Base-by-base conservation (phyloP, 2,797 vertebrate genomes). In the Antennarius maculatus region DNA sequence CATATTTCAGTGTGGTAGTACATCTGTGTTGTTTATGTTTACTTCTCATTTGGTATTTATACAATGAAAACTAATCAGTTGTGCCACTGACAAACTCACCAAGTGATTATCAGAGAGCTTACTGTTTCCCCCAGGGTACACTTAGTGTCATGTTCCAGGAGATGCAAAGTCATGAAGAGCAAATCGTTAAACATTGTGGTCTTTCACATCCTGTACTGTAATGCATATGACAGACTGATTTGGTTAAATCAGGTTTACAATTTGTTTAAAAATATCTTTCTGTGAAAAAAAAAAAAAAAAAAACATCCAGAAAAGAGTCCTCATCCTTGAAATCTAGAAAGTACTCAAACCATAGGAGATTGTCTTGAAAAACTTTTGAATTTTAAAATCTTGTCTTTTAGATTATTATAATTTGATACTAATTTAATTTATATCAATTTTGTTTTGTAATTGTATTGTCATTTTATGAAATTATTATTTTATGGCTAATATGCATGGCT, bases 101-200 rank as follows among this genome's bases (percentile, higher is more conserved):
- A 23, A 23, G 23, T 23, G 23, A 23, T 23, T 23, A 23, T 23
- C 23, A 23, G 23, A 23, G 23, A 23, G 23, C 23, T 23, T 23
- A 23, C 23, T 23, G 23, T 23, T 23, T 23, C 1, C 23, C 23
- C 23, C 23, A n/a, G n/a, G n/a, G n/a, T n/a, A n/a, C n/a, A 2
- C 23, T 23, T 23, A 23, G 23, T 54, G n/a, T 75, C 23, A 59
- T 27, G 56, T 13, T 47, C 49, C 53, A 47, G 37, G 34, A 76
- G 28, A 34, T 58, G n/a, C 71, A 54, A 54, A 65, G 69, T 72
- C 57, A 60, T 74, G 18, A 49, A 74, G 53, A 53, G 41, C 16
- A 64, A 50, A 74, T 74, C 61, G n/a, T 76, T 63, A 54, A 63
- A 60, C 54, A 31, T 23, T 54, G 39, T 54, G 23, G 39, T 64